These are phyloP conservation scores for Rhineura floridana DNA, from an alignment of 2,113 vertebrate species.

Conservation along the genomic window DNA sequence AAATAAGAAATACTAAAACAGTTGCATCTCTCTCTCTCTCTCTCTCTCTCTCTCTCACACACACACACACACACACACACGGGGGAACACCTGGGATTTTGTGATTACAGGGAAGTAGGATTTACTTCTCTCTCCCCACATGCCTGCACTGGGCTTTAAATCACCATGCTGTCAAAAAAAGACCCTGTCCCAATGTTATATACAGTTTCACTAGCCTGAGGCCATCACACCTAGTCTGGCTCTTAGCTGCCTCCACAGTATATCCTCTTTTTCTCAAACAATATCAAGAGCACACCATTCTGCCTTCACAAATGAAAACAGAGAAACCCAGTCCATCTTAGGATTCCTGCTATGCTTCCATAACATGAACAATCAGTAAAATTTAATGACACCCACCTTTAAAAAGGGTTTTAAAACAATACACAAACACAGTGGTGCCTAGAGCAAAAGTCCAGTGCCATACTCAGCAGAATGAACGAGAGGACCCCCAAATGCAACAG, in stretches of 20 bases:
- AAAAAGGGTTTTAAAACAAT: background rate
- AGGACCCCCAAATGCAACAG: no score
- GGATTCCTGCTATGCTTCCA: background rate
- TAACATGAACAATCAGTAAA: background rate
- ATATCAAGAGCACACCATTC: background rate
- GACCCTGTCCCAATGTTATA: no score
- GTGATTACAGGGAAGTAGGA: background rate
- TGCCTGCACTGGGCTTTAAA: background rate
- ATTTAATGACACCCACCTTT: background rate
- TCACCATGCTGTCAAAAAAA: no score
- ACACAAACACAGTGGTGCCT: background rate
- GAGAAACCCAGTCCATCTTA: background rate
- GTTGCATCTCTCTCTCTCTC: background rate
- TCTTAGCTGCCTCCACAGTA: background rate
- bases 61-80: background rate
- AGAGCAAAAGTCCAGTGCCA: no score
- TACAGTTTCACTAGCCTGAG: background rate
- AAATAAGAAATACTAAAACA: no score
- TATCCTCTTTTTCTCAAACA: background rate
- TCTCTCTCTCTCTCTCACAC: background rate
- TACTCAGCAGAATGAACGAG: no score
- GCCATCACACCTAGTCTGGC: background rate
- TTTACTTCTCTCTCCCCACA: background rate
- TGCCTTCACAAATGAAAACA: background rate
- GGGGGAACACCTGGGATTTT: background rate